phyloP scores from a whole-genome alignment of 2,113 vertebrate genomes.

The Anolis carolinensis region DNA sequence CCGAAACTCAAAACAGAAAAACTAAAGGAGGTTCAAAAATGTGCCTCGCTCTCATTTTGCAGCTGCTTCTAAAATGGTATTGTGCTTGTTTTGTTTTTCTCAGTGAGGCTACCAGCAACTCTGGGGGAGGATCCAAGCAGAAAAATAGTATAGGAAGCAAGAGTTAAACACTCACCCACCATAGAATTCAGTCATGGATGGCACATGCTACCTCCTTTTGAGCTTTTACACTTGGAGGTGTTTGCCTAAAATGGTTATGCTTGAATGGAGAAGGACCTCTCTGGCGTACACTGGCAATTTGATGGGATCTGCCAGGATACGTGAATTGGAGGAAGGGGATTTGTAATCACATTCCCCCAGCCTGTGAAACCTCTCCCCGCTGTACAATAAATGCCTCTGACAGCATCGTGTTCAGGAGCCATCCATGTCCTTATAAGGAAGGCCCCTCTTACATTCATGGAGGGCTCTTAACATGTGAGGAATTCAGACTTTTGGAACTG shows the following conservation, averaged over 20 bases:
- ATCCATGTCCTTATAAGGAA: conserved; percentile 35
- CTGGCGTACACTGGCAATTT: not conserved
- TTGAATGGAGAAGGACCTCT: not conserved
- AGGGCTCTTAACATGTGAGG: not conserved
- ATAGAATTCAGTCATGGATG: not conserved
- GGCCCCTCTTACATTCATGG: not conserved
- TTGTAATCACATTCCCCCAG: not conserved
- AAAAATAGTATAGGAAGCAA: not conserved
- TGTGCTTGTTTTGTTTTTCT: too few relatives aligned
- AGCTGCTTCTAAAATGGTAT: not conserved
- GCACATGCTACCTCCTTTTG: not conserved
- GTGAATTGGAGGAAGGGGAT: not conserved
- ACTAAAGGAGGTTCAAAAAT: not conserved
- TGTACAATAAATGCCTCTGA: conserved; percentile 35
- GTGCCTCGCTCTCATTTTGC: not conserved
- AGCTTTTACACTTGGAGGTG: not conserved
- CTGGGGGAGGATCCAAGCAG: too few relatives aligned
- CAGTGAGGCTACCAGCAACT: not conserved
- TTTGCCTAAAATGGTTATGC: not conserved
- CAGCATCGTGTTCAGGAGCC: conserved; percentile 11
- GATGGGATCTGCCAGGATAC: not conserved
- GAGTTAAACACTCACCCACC: not conserved
- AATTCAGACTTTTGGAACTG: not conserved
- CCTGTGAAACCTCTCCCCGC: conserved; percentile 26
- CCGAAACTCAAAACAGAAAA: not conserved